Conservation (phyloP, 2,888 invertebrate genomes). For the Philonicus albiceps region DNA sequence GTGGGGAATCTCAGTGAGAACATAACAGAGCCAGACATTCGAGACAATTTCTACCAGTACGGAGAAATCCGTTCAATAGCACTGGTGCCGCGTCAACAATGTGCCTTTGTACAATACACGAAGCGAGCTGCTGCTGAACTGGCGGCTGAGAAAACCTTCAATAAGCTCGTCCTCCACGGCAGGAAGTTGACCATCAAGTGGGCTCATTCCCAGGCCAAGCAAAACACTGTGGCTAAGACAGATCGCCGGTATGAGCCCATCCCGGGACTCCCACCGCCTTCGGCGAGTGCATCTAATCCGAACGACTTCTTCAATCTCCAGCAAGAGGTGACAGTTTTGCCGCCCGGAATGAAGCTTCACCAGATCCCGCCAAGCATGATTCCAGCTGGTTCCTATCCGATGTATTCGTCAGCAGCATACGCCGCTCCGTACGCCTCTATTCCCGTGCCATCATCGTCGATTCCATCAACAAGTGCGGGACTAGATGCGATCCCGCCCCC, state of each 20-base stretch:
- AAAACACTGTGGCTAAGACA: slow-evolving; percentile 65
- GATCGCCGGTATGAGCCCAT: slow-evolving; percentile 73
- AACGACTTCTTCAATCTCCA: slow-evolving; percentile 72
- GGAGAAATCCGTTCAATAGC: slow-evolving; percentile 96
- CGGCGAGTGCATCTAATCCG: slow-evolving; percentile 68
- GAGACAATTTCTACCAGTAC: slow-evolving; percentile 98
- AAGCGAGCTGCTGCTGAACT: slow-evolving; percentile 88
- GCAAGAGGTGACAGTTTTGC: slow-evolving; percentile 61
- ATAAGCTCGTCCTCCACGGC: slow-evolving; percentile 84
- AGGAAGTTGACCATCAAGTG: slow-evolving; percentile 96
- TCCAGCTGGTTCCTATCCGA: slow-evolving; percentile 59
- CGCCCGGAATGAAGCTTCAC: slow-evolving; percentile 63
- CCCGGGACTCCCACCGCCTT: slow-evolving; percentile 77
- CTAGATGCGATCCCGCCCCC: slow-evolving; percentile 59
- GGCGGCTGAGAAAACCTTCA: slow-evolving; percentile 95
- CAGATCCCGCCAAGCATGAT: slow-evolving; percentile 62
- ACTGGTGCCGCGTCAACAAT: slow-evolving; percentile 90
- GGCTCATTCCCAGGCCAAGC: slow-evolving; percentile 92
- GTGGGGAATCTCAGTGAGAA: slow-evolving; percentile 94
- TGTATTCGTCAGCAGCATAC: slow-evolving; percentile 55
- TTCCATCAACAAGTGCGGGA: slow-evolving; percentile 49
- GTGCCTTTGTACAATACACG: slow-evolving; percentile 97
- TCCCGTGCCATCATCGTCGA: slow-evolving; percentile 59
- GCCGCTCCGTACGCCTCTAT: slow-evolving; percentile 62
- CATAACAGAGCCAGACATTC: slow-evolving; percentile 88